These are phyloP conservation scores for Thalassarche chlororhynchos DNA, from an alignment of 2,113 vertebrate species.

Conservation along the genomic window DNA sequence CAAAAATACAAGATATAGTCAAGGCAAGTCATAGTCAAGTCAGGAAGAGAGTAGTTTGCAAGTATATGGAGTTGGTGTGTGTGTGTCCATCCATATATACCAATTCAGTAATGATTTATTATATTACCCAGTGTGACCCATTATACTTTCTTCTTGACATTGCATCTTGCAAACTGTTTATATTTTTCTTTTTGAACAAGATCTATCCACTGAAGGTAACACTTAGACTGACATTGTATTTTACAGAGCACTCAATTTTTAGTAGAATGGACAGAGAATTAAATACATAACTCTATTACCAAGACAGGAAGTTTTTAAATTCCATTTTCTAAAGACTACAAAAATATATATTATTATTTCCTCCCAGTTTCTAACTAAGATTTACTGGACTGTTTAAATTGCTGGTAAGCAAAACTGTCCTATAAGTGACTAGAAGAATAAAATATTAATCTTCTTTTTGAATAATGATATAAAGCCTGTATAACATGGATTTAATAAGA, in stretches of 20 bases:
- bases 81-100: background rate
- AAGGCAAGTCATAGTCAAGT: background rate
- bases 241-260: conserved; percentile 36
- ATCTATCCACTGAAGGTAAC: background rate
- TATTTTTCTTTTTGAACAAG: background rate
- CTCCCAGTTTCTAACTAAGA: background rate
- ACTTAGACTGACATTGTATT: conserved; percentile 26
- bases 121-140: background rate
- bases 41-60: background rate
- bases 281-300: background rate
- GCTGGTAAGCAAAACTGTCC: background rate
- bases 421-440: background rate
- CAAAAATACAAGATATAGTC: background rate
- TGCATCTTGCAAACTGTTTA: background rate
- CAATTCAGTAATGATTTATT: background rate
- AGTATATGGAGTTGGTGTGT: background rate
- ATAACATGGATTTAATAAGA: background rate
- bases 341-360: conserved; percentile 11
- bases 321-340: conserved; percentile 11
- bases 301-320: conserved; percentile 9
- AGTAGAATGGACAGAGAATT: conserved; percentile 18
- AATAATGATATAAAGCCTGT: background rate
- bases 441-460: background rate
- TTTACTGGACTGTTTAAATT: conserved; percentile 10
- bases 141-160: background rate